Percentiles rank a stretch among this genome's conserved stretches.
Conservation (phyloP, 2,888 invertebrate genomes). For the Eupithecia subfuscata region DNA sequence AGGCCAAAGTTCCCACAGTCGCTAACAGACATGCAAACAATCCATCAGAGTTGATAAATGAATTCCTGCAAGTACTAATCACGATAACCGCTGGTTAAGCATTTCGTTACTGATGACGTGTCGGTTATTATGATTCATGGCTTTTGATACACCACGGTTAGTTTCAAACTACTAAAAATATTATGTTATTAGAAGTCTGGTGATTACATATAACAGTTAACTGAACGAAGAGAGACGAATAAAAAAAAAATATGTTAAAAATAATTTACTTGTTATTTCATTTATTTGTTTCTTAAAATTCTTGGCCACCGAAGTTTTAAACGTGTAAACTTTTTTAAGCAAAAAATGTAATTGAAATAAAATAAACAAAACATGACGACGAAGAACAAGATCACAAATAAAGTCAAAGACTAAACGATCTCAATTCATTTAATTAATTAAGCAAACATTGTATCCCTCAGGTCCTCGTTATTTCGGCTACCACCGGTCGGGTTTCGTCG, state of each 20-base stretch:
- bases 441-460: conserved; percentile 27
- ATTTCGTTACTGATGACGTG: conserved; percentile 14
- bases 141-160: neutral
- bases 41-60: conserved; percentile 23
- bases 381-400: conserved; percentile 20
- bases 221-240: neutral
- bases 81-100: conserved; percentile 13
- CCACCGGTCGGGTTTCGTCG: conserved; percentile 63
- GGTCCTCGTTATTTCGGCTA: conserved; percentile 29
- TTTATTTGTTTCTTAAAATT: neutral
- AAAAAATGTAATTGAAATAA: conserved; percentile 1
- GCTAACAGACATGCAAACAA: conserved; percentile 21
- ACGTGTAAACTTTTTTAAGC: neutral
- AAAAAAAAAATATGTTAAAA: neutral
- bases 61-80: conserved; percentile 24
- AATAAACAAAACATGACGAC: conserved; percentile 13
- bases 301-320: neutral
- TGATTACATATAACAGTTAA: neutral
- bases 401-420: conserved; percentile 26
- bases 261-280: neutral
- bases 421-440: conserved; percentile 38
- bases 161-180: neutral
- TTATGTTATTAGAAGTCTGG: neutral
- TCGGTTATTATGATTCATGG: neutral
- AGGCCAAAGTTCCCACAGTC: neutral